Evolutionary conservation across 53 echinoderm and acorn worm species (phyloP).

Genomic region (Luidia sarsii): DNA sequence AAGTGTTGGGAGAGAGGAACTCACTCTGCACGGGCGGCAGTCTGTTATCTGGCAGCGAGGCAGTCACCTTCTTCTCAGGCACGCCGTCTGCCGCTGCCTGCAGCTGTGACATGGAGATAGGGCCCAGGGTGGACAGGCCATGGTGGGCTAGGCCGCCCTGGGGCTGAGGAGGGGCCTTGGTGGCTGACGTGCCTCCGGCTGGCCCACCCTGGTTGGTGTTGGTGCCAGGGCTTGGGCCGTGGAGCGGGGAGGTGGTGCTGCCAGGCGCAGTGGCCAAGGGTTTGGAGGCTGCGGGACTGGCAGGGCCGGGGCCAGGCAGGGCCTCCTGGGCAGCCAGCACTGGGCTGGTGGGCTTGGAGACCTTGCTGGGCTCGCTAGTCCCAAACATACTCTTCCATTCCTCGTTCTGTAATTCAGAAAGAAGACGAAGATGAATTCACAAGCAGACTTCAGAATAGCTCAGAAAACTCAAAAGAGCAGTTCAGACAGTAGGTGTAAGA

Average conservation of each 20-base stretch:
- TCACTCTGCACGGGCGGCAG: slow-evolving; percentile 72
- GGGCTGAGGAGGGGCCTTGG: not conserved
- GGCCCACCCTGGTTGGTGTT: no score
- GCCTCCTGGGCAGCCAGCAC: slow-evolving; percentile 77
- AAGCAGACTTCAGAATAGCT: no score
- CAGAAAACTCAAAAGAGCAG: no score
- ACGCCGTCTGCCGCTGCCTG: slow-evolving; percentile 88
- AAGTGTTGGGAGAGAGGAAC: no score
- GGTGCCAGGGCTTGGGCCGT: no score
- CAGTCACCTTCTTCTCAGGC: slow-evolving; percentile 71
- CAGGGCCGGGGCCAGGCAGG: slow-evolving; percentile 17
- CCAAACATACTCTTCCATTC: slow-evolving; percentile 99
- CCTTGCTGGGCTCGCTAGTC: slow-evolving; percentile 43
- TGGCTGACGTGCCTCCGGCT: no score
- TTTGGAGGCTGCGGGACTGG: slow-evolving; percentile 3
- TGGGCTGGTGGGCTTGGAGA: slow-evolving; percentile 50
- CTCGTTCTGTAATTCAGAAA: slow-evolving; percentile 69
- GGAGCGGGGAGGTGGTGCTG: no score
- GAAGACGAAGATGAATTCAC: not conserved
- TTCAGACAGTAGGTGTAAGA: no score
- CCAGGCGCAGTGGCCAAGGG: no score
- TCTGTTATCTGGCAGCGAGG: slow-evolving; percentile 54
- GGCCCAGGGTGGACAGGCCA: slow-evolving; percentile 70
- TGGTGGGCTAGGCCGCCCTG: slow-evolving; percentile 32
- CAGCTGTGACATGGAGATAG: slow-evolving; percentile 97